phyloP scores from a whole-genome alignment of 2,888 invertebrate genomes.

The Tholera decimalis region DNA sequence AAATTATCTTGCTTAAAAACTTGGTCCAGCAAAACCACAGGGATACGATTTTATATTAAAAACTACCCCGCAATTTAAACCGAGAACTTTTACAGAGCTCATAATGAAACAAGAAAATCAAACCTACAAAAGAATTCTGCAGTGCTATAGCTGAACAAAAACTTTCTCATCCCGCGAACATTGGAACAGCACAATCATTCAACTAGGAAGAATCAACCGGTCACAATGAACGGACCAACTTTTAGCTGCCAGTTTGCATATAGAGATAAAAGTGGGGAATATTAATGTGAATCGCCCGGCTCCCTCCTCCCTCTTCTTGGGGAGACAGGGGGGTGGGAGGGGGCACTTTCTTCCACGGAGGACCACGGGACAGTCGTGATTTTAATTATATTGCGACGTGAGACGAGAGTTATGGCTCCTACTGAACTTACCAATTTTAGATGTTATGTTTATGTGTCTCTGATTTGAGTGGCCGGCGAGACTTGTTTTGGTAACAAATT shows the following conservation, averaged over 20 bases:
- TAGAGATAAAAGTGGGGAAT: slow-evolving; percentile 92
- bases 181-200: slow-evolving; percentile 91
- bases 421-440: slow-evolving; percentile 76
- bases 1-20: slow-evolving; percentile 17
- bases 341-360: slow-evolving; percentile 86
- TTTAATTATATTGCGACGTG: slow-evolving; percentile 91
- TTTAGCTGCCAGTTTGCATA: slow-evolving; percentile 91
- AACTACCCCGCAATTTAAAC: slow-evolving; percentile 55
- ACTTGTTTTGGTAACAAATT: slow-evolving; percentile 53
- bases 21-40: slow-evolving; percentile 10
- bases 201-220: slow-evolving; percentile 87
- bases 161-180: slow-evolving; percentile 82
- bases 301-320: slow-evolving; percentile 67
- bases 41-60: slow-evolving; percentile 46
- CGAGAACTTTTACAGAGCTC: slow-evolving; percentile 48
- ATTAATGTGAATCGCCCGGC: slow-evolving; percentile 89
- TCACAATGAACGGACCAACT: slow-evolving; percentile 90
- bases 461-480: slow-evolving; percentile 58
- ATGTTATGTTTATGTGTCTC: slow-evolving; percentile 64
- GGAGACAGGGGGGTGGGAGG: slow-evolving; percentile 66
- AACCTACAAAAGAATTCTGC: slow-evolving; percentile 79
- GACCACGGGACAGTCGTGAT: slow-evolving; percentile 90
- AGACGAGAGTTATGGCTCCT: slow-evolving; percentile 85
- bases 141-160: slow-evolving; percentile 82
- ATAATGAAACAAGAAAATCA: slow-evolving; percentile 73